phyloP scores from a whole-genome alignment of 1,140 invertebrate genomes.

The Pogonomyrmex californicus region DNA sequence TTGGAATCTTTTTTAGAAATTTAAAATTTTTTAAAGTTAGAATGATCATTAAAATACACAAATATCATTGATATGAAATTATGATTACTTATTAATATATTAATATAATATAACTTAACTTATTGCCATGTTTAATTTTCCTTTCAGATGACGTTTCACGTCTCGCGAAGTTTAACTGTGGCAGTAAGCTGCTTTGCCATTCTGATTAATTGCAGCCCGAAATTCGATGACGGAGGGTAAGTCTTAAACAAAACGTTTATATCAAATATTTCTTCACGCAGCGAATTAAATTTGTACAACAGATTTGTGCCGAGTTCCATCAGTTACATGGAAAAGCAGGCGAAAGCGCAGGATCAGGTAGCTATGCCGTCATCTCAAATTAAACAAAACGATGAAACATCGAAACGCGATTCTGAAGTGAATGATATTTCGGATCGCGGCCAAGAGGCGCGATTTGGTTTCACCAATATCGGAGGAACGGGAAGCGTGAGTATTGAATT shows the following conservation, averaged over 20 bases:
- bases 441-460: conserved; percentile 85
- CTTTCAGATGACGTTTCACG: conserved; percentile 51
- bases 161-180: conserved; percentile 26
- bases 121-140: not conserved
- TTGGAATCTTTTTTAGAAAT: not conserved
- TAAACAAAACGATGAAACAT: conserved; percentile 53
- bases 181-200: conserved; percentile 52
- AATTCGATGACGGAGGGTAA: conserved; percentile 84
- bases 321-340: conserved; percentile 80
- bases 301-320: conserved; percentile 85
- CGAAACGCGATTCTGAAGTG: conserved; percentile 67
- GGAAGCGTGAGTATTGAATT: conserved; percentile 72
- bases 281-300: conserved; percentile 19
- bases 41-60: not conserved
- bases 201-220: conserved; percentile 77
- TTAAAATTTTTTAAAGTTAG: not conserved
- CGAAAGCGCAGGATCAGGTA: conserved; percentile 82
- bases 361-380: conserved; percentile 78
- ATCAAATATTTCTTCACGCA: not conserved
- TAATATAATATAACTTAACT: not conserved
- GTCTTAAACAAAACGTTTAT: not conserved
- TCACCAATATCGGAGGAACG: conserved; percentile 81
- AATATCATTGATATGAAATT: conserved; percentile 3
- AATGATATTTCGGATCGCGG: conserved; percentile 80
- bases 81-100: not conserved